A percentile compares a stretch with the other conserved stretches of the same genome.
phyloP scores from a whole-genome alignment of 1,140 invertebrate genomes.

The Oppia nitens region DNA sequence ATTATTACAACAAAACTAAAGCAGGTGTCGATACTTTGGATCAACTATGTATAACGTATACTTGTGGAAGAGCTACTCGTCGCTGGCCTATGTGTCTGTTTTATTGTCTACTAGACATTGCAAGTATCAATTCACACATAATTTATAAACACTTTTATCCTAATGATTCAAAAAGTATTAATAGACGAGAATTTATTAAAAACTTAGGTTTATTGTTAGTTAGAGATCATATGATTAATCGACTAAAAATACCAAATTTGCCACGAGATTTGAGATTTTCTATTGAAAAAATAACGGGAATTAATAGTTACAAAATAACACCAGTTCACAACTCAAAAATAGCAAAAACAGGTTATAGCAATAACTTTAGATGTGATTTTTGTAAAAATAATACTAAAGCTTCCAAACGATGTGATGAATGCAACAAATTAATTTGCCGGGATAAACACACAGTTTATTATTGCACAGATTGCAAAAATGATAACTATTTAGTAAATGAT shows the following conservation, averaged over 20 bases:
- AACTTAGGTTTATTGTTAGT: not conserved
- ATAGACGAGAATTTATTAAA: not conserved
- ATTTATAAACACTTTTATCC: not conserved
- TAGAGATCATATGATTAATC: not conserved
- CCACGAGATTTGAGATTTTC: not conserved
- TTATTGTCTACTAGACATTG: conserved; percentile 17
- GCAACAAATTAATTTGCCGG: not conserved
- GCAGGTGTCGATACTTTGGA: conserved; percentile 31
- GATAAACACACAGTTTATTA: not conserved
- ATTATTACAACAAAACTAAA: conserved; percentile 31
- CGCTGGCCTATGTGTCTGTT: conserved; percentile 27
- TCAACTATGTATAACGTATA: conserved; percentile 28
- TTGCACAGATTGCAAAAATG: not conserved
- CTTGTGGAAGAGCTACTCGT: conserved; percentile 23
- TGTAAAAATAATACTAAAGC: not conserved
- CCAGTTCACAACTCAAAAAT: not conserved
- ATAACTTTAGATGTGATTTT: not conserved
- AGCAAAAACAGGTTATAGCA: not conserved
- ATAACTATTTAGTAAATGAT: not conserved
- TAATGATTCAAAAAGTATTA: not conserved
- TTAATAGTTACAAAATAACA: not conserved
- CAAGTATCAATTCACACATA: conserved; percentile 14
- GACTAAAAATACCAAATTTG: not conserved
- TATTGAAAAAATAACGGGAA: not conserved
- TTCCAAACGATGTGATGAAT: not conserved